Conservation (phyloP, 2,888 invertebrate species). For the Steinernema scapterisci region DNA sequence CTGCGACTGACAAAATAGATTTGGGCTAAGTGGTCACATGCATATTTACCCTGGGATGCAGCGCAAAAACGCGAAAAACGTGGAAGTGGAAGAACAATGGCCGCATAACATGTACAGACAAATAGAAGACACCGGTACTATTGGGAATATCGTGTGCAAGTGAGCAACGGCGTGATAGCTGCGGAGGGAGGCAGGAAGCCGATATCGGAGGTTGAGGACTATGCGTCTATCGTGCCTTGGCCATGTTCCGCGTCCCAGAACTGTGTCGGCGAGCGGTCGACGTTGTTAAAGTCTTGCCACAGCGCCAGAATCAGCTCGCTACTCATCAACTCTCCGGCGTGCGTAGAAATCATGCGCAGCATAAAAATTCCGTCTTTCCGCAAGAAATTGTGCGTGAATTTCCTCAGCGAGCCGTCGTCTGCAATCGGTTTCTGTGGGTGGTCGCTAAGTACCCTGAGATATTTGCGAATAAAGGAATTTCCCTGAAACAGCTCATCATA, state of each 20-base stretch:
- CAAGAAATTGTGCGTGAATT: conserved; percentile 67
- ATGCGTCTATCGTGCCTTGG: conserved; percentile 20
- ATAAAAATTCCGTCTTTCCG: conserved; percentile 68
- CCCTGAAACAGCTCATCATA: conserved; percentile 57
- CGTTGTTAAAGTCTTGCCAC: conserved; percentile 68
- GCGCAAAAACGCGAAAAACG: not conserved
- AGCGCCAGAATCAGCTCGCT: conserved; percentile 66
- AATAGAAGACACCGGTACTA: conserved; percentile 1
- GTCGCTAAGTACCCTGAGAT: conserved; percentile 66
- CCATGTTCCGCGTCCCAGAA: conserved; percentile 66
- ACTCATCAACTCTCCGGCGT: conserved; percentile 67
- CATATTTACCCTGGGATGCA: not conserved
- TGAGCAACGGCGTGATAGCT: not conserved
- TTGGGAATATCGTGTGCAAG: not conserved
- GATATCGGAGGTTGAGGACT: not conserved
- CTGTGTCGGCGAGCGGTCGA: conserved; percentile 65
- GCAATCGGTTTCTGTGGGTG: conserved; percentile 66
- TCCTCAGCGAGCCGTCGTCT: conserved; percentile 65
- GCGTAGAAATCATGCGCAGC: conserved; percentile 68
- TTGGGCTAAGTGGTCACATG: not conserved
- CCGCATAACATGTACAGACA: not conserved
- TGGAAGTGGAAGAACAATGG: conserved; percentile 20
- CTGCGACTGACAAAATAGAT: not conserved
- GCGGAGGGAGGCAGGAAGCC: not conserved
- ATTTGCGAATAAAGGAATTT: conserved; percentile 66